These are phyloP conservation scores for Pherbina coryleti DNA, from an alignment of 2,888 invertebrate species.

Conservation along the genomic window DNA sequence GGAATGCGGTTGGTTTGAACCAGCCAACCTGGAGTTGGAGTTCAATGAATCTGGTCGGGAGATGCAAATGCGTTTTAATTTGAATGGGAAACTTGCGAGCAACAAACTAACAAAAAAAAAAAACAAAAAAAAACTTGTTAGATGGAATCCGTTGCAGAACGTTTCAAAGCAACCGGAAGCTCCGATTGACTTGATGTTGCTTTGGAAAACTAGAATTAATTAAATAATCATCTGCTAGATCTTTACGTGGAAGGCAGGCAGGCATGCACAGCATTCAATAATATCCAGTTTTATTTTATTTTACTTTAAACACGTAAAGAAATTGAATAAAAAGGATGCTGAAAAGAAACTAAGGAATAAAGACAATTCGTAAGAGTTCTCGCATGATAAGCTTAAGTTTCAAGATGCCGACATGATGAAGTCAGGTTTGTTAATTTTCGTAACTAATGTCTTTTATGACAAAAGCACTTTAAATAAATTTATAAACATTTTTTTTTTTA, in stretches of 20 bases:
- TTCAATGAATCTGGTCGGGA: conserved; percentile 31
- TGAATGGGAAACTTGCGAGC: conserved; percentile 13
- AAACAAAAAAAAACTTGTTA: neutral
- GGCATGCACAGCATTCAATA: neutral
- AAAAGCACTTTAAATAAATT: no score
- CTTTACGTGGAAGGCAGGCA: neutral
- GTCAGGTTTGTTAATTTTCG: no score
- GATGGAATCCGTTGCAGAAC: neutral
- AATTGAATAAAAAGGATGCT: neutral
- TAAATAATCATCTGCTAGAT: conserved; percentile 10
- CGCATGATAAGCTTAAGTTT: neutral
- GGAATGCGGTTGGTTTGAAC: conserved; percentile 27
- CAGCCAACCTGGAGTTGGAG: conserved; percentile 1
- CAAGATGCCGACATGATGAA: no score
- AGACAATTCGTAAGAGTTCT: neutral
- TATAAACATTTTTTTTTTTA: no score
- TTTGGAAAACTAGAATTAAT: conserved; percentile 18
- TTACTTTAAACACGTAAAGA: neutral
- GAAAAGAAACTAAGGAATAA: neutral
- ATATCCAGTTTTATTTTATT: no score
- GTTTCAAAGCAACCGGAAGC: conserved; percentile 16
- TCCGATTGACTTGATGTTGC: neutral
- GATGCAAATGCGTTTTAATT: conserved; percentile 35
- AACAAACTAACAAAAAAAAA: neutral
- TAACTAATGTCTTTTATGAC: no score